Percentiles rank a stretch among this genome's conserved stretches.
Conservation (phyloP, 2,888 invertebrate genomes). For the Tenthredo mesomela region DNA sequence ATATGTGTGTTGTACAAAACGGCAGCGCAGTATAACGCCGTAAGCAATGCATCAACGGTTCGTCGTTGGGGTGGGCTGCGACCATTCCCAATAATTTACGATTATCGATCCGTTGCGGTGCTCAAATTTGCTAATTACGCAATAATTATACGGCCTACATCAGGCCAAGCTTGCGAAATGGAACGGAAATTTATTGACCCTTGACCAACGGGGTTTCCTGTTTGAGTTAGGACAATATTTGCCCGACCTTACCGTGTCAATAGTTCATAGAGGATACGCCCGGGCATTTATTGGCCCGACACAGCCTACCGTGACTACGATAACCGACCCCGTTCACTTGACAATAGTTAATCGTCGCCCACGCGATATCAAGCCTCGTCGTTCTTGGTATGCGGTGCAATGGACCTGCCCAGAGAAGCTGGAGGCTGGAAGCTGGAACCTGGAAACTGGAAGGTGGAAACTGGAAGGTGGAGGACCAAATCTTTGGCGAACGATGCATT, state of each 20-base stretch:
- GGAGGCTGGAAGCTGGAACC: not conserved
- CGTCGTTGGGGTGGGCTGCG: constrained; percentile 26
- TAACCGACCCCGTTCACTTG: constrained; percentile 22
- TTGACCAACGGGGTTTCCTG: constrained; percentile 20
- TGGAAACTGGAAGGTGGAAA: not conserved
- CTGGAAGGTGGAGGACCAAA: constrained; percentile 30
- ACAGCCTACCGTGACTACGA: not conserved
- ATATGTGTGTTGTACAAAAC: not conserved
- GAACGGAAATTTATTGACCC: constrained; percentile 43
- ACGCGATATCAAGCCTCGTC: constrained; percentile 46
- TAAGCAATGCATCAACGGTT: constrained; percentile 66
- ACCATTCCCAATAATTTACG: constrained; percentile 72
- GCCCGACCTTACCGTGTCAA: constrained; percentile 41
- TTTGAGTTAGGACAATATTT: constrained; percentile 30
- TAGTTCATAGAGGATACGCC: constrained; percentile 60
- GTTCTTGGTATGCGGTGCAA: constrained; percentile 51
- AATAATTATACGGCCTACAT: constrained; percentile 74
- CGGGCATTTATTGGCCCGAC: constrained; percentile 35
- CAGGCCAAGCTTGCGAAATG: constrained; percentile 38
- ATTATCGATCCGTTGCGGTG: constrained; percentile 69
- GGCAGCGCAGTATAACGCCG: constrained; percentile 58
- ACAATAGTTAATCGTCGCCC: constrained; percentile 43
- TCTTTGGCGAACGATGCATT: constrained; percentile 47
- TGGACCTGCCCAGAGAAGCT: constrained; percentile 32
- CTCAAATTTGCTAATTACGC: constrained; percentile 75